Conservation (phyloP, 1,140 invertebrate genomes). For the Condylostylus longicornis region DNA sequence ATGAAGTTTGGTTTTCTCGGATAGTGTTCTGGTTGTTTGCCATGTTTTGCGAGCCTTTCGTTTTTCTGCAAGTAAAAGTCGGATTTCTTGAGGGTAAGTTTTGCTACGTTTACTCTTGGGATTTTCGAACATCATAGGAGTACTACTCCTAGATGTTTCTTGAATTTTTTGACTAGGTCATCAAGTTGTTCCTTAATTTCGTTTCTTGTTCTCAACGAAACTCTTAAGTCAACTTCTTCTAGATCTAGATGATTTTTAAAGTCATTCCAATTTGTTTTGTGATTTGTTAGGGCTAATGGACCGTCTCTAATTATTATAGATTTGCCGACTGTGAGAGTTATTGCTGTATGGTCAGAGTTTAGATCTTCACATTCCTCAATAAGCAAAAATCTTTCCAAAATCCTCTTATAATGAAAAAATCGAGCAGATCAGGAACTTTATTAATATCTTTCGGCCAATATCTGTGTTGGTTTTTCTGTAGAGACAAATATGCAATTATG, state of each 20-base stretch:
- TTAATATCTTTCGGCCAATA: conserved; percentile 17
- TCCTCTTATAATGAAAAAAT: conserved; percentile 14
- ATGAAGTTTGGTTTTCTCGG: neutral
- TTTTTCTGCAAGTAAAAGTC: too few relatives aligned
- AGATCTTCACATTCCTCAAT: neutral
- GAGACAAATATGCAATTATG: neutral
- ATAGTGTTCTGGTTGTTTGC: neutral
- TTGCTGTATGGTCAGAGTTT: neutral
- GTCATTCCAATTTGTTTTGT: neutral
- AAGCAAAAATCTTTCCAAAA: neutral
- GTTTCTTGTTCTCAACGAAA: too few relatives aligned
- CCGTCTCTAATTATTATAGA: neutral
- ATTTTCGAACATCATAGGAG: too few relatives aligned
- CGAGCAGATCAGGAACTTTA: conserved; percentile 16
- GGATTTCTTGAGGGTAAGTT: too few relatives aligned
- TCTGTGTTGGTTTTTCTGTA: conserved; percentile 16
- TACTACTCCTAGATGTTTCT: too few relatives aligned
- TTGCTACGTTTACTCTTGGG: too few relatives aligned
- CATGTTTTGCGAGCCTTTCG: neutral
- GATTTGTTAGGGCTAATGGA: neutral
- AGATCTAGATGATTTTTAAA: neutral
- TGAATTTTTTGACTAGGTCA: too few relatives aligned
- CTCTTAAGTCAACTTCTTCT: neutral
- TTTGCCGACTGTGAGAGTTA: neutral
- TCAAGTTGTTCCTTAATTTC: too few relatives aligned